Base-by-base conservation (phyloP, 2,113 vertebrate species). In the Sitta europaea region DNA sequence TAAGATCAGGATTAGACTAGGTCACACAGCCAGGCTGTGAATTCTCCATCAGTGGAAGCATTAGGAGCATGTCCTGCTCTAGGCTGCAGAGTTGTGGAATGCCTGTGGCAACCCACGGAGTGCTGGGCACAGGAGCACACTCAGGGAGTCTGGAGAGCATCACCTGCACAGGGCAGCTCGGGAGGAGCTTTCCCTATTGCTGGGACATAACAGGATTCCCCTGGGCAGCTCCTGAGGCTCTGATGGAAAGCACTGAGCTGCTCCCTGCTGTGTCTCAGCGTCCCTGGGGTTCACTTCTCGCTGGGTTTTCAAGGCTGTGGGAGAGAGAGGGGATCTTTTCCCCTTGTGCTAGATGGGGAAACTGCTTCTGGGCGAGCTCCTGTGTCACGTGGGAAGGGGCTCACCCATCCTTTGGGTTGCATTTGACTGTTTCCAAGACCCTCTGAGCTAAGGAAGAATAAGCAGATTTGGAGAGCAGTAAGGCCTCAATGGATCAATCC, bases 91-190 rank as follows among this genome's bases (percentile, higher is more conserved):
- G 73, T 43, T 0, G 0, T 2, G 11, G 72, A 57, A 14, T 70
- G 61, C 38, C 53, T 11, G 23, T 70, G 61, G 23, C 45, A 12
- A 27, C 54, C 25, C 22, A 33, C 24, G 38, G 57, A 27, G 4
- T 45, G 31, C 71, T 8, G 50, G 57, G 57, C 66, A 82, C 82
- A 3, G 2, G 67, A 66, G 81, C 27, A 8, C 53, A 40, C 74
- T 93, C 92, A 75, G 94, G 95, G 92, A 96, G 83, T 71, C 54
- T 71, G 65, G 11, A 62, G 66, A 72, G 68, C 33, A 3, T 94
- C 21, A 5, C 9, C 15, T 66, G 36, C 7, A 5, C 14, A 3
- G 63, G 72, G 16, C 3, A 12, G 50, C 61, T 75, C 0, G 0
- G n/a, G 28, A 53, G 47, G 8, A 67, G 80, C 33, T 57, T 63